Conservation (phyloP, 2,113 vertebrate species). For the Anseranas semipalmata region DNA sequence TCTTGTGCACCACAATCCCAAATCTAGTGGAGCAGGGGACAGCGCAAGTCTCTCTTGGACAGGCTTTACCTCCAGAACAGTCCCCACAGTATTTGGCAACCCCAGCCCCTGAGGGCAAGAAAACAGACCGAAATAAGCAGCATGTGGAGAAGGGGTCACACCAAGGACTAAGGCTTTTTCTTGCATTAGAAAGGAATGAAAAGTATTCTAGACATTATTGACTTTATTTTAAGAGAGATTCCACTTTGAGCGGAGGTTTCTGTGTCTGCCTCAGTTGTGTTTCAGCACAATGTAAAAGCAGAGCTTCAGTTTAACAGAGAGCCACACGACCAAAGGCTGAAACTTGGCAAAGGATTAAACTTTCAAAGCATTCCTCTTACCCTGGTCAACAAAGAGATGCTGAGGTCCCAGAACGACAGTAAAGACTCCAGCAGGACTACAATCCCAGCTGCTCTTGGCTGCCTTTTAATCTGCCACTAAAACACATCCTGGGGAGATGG, state of each 20-base stretch:
- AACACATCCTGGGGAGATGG: neutral
- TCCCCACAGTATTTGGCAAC: neutral
- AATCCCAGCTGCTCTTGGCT: neutral
- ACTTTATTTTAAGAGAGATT: neutral
- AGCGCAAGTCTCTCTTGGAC: neutral
- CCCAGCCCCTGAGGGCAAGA: neutral
- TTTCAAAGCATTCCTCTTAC: neutral
- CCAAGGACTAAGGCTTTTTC: neutral
- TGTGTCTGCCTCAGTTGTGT: neutral
- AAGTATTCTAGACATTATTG: constrained; percentile 6
- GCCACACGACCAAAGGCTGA: neutral
- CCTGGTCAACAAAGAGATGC: neutral
- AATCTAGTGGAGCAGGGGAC: neutral
- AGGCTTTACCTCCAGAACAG: neutral
- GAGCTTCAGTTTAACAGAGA: neutral
- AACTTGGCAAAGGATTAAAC: neutral
- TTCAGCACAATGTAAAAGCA: neutral
- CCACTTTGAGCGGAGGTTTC: neutral
- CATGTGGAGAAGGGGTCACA: neutral
- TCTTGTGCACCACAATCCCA: neutral
- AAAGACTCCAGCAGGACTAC: neutral
- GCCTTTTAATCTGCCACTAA: neutral
- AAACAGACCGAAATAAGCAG: constrained; percentile 29
- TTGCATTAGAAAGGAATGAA: constrained; percentile 11
- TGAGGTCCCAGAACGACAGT: neutral